Base-by-base conservation (phyloP, 30 jellyfish, hydroid and myxozoan genomes). In the Morbakka virulenta region DNA sequence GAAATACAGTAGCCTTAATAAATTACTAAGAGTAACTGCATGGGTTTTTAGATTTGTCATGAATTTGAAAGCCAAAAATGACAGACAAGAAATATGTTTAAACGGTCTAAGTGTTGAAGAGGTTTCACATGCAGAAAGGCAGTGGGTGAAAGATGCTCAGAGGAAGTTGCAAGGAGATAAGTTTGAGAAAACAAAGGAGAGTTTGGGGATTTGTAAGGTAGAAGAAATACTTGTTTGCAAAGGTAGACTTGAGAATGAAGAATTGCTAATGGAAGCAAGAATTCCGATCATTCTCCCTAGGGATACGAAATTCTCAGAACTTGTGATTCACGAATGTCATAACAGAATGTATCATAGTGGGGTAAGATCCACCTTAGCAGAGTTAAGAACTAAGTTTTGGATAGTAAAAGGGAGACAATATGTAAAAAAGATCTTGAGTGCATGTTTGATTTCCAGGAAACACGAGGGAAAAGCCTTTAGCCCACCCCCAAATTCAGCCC, bases 341-440 rank as follows among this genome's bases (percentile, higher is more conserved):
- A 14, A 6, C 4, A 47, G 52, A 64, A 78, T 41, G 27, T 17
- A 22, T 41, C 84, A 72, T 51, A 24, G 50, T 41, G 81, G 81
- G 17, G 81, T 41, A 6, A 20, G 52, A 17, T 30, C 81, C 23
- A 49, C 84, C 28, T 21, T 72, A 6, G 81, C 81, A n/a, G 81
- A 72, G 81, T 25, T 72, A 24, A 47, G 84, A 25, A 6, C 81
- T 23, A 36, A 32, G 50, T 72, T 36, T 34, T 72, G 84, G 84
- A 41, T 48, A 4, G 17, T 30, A 14, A 72, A 51, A 32, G 82
- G 52, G 50, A 72, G 84, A 72, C 84, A 36, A 62, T 72, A 6
- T 72, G 84, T 72, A 3, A 49, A 72, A 32, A 72, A 51, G 50
- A 78, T 72, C 12, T 36, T 72, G 22, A 51, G 23, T 24, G n/a